Evolutionary conservation across 2,888 invertebrate species (phyloP).

Genomic region (Pediacus dermestoides): DNA sequence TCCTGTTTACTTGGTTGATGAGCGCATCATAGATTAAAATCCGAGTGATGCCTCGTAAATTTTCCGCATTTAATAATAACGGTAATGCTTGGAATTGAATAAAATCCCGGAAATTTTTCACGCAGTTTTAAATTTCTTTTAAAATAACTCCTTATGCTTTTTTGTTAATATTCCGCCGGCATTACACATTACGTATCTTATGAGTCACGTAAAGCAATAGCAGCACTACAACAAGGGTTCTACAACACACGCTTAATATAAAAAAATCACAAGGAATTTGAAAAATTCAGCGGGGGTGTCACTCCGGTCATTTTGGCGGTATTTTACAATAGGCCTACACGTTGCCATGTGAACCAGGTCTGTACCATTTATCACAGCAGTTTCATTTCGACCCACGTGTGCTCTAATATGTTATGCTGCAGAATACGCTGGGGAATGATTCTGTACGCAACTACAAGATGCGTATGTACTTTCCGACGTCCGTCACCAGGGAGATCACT

Average conservation of each 20-base stretch:
- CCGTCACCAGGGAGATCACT: conserved; percentile 14
- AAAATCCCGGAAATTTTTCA: too few species aligned
- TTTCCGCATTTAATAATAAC: too few species aligned
- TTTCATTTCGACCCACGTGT: conserved; percentile 42
- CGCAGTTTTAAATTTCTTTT: too few species aligned
- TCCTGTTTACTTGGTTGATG: too few species aligned
- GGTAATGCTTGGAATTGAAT: too few species aligned
- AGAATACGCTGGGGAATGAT: conserved; percentile 25
- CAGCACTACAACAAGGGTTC: conserved; percentile 4
- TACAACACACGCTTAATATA: conserved; percentile 14
- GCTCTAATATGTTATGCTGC: conserved; percentile 39
- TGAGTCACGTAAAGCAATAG: too few species aligned
- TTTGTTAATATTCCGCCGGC: too few species aligned
- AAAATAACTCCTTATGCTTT: too few species aligned
- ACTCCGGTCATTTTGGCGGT: conserved; percentile 13
- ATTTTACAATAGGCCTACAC: conserved; percentile 12
- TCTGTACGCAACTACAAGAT: conserved; percentile 29
- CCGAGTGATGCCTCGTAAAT: too few species aligned
- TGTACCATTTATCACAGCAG: conserved; percentile 38
- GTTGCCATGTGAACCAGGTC: conserved; percentile 41
- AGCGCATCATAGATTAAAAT: too few species aligned
- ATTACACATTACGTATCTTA: too few species aligned
- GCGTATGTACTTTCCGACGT: conserved; percentile 23
- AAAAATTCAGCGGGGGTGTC: conserved; percentile 10
- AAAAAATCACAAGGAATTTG: conserved; percentile 13